Conservation (phyloP, 2,113 vertebrate species). For the Hyperoodon ampullatus region DNA sequence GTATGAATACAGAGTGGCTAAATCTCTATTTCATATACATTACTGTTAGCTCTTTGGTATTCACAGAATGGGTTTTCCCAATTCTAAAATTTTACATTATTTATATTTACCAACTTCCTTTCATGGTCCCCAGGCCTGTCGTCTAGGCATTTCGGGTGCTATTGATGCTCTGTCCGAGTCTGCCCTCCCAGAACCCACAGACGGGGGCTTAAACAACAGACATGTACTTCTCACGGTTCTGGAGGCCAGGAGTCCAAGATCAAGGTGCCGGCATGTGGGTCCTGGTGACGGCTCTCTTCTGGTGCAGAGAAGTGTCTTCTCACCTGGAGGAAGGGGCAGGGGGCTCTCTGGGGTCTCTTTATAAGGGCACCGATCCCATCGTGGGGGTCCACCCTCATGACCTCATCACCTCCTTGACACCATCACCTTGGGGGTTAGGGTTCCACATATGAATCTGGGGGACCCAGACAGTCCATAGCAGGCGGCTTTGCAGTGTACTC, state of each 20-base stretch:
- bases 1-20: slow-evolving; percentile 63
- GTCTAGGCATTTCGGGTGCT: background rate
- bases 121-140: background rate
- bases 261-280: background rate
- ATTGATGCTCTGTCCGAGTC: background rate
- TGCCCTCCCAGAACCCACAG: too few species aligned
- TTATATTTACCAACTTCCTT: slow-evolving; percentile 50
- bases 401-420: too few species aligned
- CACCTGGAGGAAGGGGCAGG: background rate
- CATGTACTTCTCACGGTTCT: background rate
- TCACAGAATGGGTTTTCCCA: slow-evolving; percentile 12
- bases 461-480: background rate
- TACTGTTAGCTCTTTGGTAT: slow-evolving; percentile 62
- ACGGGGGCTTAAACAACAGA: too few species aligned
- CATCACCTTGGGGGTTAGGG: background rate
- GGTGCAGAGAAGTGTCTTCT: background rate
- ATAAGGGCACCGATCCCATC: background rate
- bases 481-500: background rate
- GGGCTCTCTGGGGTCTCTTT: background rate
- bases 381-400: too few species aligned
- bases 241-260: background rate
- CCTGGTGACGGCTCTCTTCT: too few species aligned
- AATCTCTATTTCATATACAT: slow-evolving; percentile 26
- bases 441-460: background rate
- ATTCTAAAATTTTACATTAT: slow-evolving; percentile 56